Base-by-base conservation (phyloP, 2,888 invertebrate genomes). In the Calliphora vomitoria region DNA sequence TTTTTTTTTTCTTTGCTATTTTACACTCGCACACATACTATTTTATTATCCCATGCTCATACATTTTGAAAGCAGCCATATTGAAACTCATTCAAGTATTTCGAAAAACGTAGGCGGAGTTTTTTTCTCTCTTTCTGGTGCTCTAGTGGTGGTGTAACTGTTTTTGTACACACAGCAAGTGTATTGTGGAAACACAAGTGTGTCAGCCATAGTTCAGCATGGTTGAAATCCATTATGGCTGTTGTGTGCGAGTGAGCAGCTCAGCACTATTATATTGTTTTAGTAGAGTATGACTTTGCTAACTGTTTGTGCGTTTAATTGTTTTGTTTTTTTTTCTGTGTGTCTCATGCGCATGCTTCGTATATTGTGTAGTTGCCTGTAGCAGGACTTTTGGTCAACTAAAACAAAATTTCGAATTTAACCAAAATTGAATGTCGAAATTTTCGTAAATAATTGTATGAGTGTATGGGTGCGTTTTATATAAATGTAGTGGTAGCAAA, bases 81-180 rank as follows among this genome's bases (percentile, higher is more conserved):
- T 93, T 93, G 93, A 92, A 93, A 92, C 91, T 92, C 92, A 93
- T 89, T 93, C 91, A 92, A 92, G 91, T 93, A 93, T 92, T 93
- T 92, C 92, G 91, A 92, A 92, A 90, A 88, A 76, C 75, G 92
- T 90, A 89, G 94, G 94, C 92, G 94, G 93, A 92, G 92, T 89
- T 90, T 72, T n/a, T 64, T n/a, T 72, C 44, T 69, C 69, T 55
- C 69, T 68, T 47, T 76, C 62, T 53, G 10, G 0, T 60, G 20
- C 55, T 50, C 5, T 11, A 18, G 35, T 38, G 58, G 50, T 62
- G 18, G 64, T 78, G 44, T 79, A 35, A 20, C 3, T 84, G 55
- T 66, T 31, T 2, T 38, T 44, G n/a, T 13, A 18, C 15, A 58
- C 13, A 20, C 1, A 68, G 38, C 86, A 83, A 87, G 86, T 87